Conservation (phyloP, 35 echinoderm and acorn worm species). For the Lytechinus variegatus region DNA sequence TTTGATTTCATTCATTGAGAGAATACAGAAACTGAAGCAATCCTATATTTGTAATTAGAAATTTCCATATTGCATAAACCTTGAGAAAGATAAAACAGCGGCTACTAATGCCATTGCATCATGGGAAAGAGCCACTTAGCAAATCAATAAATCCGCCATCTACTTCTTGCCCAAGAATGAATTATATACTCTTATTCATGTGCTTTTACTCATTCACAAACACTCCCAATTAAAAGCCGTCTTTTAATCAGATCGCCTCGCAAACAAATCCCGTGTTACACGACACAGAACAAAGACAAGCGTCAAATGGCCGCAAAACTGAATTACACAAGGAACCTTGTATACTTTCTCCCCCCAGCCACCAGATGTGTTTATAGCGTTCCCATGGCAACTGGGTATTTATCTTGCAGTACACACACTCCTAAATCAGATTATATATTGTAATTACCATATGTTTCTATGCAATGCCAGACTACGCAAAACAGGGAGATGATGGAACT, state of each 20-base stretch:
- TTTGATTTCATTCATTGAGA: neutral
- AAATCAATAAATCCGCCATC: constrained; percentile 4
- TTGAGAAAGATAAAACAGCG: neutral
- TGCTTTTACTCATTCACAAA: neutral
- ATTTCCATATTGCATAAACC: neutral
- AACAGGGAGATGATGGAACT: neutral
- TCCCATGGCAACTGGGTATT: constrained; percentile 16
- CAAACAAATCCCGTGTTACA: neutral
- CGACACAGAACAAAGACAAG: constrained; percentile 9
- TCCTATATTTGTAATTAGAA: neutral
- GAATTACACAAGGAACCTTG: neutral
- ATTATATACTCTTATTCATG: neutral
- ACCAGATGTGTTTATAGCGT: constrained; percentile 37
- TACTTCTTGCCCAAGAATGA: neutral
- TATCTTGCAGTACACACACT: constrained; percentile 25
- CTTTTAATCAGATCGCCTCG: neutral
- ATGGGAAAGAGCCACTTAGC: neutral
- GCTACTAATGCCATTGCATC: neutral
- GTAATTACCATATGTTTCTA: constrained; percentile 33
- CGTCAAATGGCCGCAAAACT: neutral
- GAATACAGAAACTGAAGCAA: neutral
- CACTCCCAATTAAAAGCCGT: neutral
- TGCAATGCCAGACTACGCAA: neutral
- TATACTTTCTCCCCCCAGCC: neutral
- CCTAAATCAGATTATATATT: constrained; percentile 37